Percentiles rank a stretch among this genome's conserved stretches.
Conservation (phyloP, 2,113 vertebrate species). For the Axis porcinus region DNA sequence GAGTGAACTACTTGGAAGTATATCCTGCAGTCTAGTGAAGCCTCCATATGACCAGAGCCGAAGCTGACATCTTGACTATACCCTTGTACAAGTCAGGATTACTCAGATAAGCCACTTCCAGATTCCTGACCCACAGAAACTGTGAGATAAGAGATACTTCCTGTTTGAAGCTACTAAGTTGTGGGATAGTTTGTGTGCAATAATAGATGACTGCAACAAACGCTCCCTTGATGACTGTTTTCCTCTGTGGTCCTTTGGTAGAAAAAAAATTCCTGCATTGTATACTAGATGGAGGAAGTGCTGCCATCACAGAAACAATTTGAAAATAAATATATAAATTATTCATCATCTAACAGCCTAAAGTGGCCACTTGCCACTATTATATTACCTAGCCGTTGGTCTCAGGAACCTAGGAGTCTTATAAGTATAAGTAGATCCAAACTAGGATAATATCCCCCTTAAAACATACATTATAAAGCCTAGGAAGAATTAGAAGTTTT, state of each 20-base stretch:
- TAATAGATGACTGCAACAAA: background rate
- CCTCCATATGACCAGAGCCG: accelerated
- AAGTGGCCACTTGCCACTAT: background rate
- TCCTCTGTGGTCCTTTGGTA: background rate
- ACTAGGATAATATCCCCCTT: background rate
- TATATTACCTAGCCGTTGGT: background rate
- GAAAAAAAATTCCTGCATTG: background rate
- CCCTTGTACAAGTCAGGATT: background rate
- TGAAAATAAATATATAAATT: conserved; percentile 13
- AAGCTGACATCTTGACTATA: background rate
- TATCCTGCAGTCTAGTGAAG: background rate
- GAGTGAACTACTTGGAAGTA: background rate
- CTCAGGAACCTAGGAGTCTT: background rate
- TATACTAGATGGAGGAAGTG: background rate
- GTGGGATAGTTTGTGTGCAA: background rate
- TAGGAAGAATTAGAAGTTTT: background rate
- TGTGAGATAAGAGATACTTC: background rate
- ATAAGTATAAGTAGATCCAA: conserved; percentile 19
- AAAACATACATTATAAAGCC: background rate
- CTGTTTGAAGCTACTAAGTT: background rate
- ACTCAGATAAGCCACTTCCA: background rate
- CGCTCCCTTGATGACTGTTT: background rate
- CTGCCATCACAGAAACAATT: background rate
- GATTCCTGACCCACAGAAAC: background rate
- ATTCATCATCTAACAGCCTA: conserved; percentile 18